Conservation (phyloP, 1,140 invertebrate genomes). For the Diploscapter pachys region DNA sequence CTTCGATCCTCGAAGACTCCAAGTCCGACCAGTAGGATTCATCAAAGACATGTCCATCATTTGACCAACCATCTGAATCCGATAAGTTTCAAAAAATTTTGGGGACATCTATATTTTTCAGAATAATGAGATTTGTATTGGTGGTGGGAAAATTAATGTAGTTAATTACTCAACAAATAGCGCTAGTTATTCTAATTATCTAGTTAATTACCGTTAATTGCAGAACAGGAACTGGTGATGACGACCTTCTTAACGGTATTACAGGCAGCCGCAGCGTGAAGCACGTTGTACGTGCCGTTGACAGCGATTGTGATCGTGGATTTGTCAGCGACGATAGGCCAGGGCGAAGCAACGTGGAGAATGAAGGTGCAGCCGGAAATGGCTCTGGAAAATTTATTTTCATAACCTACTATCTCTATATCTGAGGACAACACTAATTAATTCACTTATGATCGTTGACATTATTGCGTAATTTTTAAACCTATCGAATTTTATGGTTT, state of each 20-base stretch:
- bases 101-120: not conserved
- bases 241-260: conserved; percentile 65
- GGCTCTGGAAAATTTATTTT: conserved; percentile 61
- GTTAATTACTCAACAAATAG: no score
- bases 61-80: conserved; percentile 53
- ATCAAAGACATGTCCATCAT: conserved; percentile 60
- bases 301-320: conserved; percentile 64
- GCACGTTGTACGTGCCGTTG: conserved; percentile 65
- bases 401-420: no score
- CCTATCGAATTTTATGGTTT: conserved; percentile 31
- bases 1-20: conserved; percentile 51
- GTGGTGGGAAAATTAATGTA: no score
- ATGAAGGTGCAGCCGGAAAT: conserved; percentile 64
- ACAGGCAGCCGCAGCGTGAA: conserved; percentile 63
- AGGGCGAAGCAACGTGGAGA: conserved; percentile 67
- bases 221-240: conserved; percentile 65
- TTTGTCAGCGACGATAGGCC: conserved; percentile 62
- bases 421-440: no score
- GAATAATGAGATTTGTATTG: not conserved
- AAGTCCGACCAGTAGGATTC: conserved; percentile 65
- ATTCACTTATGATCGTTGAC: no score
- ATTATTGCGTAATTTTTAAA: no score
- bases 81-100: not conserved
- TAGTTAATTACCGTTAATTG: conserved; percentile 61
- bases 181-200: no score